Conservation (phyloP, 2,113 vertebrate genomes). For the Takifugu bimaculatus region DNA sequence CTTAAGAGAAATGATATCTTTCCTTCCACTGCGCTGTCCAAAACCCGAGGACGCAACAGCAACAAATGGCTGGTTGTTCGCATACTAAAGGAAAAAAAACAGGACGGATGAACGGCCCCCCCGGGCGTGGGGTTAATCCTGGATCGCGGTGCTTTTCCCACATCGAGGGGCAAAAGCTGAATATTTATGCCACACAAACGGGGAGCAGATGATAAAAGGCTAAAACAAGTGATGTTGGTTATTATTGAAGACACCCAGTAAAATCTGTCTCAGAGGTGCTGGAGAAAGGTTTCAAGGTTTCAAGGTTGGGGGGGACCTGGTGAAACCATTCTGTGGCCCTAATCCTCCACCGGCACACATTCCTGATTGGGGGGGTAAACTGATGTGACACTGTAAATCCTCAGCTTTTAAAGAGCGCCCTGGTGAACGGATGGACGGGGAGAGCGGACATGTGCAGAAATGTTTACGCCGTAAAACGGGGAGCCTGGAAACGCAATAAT, state of each 20-base stretch:
- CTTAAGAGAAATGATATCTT: neutral
- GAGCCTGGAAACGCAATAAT: constrained; percentile 27
- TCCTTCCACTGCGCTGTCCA: neutral
- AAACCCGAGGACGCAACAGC: neutral
- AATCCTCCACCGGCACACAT: neutral
- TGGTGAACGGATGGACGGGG: constrained; percentile 15
- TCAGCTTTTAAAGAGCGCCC: constrained; percentile 1
- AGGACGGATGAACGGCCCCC: neutral
- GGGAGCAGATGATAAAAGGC: too few relatives aligned
- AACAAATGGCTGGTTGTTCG: constrained; percentile 28
- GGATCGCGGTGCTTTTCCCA: neutral
- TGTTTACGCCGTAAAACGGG: constrained; percentile 35
- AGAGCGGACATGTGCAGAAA: constrained; percentile 30
- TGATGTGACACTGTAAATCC: constrained; percentile 25
- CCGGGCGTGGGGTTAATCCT: neutral
- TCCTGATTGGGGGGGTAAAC: constrained; percentile 26
- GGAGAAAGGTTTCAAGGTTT: too few relatives aligned
- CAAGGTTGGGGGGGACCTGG: neutral
- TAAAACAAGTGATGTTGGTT: too few relatives aligned
- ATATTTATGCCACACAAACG: too few relatives aligned
- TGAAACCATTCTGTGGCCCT: neutral
- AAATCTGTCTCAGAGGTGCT: neutral
- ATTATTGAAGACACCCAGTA: neutral
- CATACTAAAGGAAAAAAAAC: constrained; percentile 8
- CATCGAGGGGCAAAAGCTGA: too few relatives aligned